Percentiles rank a stretch among this genome's conserved stretches.
Evolutionary conservation across 2,113 vertebrate species (phyloP).

Genomic region (Smithornis capensis): DNA sequence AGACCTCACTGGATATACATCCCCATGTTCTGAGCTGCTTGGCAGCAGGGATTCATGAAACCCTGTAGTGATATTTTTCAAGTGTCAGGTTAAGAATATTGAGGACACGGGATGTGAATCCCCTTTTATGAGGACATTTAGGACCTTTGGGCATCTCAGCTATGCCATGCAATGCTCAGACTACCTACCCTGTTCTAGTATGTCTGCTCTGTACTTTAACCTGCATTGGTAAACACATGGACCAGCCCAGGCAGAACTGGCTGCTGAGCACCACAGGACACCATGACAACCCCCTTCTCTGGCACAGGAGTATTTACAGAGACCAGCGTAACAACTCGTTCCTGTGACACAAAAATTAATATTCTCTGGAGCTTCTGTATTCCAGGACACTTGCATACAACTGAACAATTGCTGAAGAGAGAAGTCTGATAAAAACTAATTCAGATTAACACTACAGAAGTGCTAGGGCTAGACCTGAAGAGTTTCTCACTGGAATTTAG

Average conservation of each 20-base stretch:
- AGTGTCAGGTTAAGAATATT: not conserved
- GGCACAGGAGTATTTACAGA: not conserved
- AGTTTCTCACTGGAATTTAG: not conserved
- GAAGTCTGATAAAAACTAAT: not conserved
- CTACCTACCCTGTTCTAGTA: too few species aligned
- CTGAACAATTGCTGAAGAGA: not conserved
- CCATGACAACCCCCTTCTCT: rapidly evolving
- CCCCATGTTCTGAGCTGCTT: not conserved
- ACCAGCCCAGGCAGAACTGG: not conserved
- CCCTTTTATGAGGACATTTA: too few species aligned
- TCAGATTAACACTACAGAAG: not conserved
- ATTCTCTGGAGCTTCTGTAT: not conserved
- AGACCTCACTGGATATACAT: not conserved
- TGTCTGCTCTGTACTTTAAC: rapidly evolving
- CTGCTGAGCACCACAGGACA: not conserved
- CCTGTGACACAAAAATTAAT: not conserved
- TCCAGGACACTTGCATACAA: not conserved
- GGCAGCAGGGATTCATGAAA: not conserved
- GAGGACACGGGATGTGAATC: not conserved
- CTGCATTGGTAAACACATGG: not conserved
- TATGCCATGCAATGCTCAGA: not conserved
- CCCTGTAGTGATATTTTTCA: not conserved
- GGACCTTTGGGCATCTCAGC: not conserved
- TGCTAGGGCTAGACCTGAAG: not conserved
- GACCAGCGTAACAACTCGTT: not conserved